These are phyloP conservation scores for Branchinecta sandiegonensis DNA, from an alignment of 2,888 invertebrate species.

Conservation along the genomic window DNA sequence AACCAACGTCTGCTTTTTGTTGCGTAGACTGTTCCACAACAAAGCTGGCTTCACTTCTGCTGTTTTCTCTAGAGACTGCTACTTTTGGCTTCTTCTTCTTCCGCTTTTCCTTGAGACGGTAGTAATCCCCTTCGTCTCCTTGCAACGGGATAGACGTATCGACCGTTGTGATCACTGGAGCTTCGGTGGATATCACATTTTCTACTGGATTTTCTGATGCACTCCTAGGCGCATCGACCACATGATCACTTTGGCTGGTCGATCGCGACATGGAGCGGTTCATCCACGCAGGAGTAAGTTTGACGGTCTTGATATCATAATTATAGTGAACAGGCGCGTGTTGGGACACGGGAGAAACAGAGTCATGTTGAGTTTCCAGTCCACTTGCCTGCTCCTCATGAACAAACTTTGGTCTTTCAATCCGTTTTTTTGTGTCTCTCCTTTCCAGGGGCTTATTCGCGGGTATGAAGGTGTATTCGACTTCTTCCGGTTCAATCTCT, in stretches of 20 bases:
- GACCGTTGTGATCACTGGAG: too few species aligned
- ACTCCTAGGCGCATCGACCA: too few species aligned
- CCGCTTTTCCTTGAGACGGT: too few species aligned
- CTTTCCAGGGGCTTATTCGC: not conserved
- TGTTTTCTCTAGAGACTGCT: too few species aligned
- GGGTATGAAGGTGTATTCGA: not conserved
- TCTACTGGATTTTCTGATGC: too few species aligned
- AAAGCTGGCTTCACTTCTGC: too few species aligned
- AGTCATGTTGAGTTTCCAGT: not conserved
- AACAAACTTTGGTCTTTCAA: not conserved
- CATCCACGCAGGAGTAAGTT: not conserved
- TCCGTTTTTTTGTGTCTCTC: not conserved
- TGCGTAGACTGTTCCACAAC: too few species aligned
- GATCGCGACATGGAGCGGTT: not conserved
- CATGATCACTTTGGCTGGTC: not conserved
- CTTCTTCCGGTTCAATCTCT: not conserved
- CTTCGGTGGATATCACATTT: too few species aligned
- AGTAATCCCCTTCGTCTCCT: too few species aligned
- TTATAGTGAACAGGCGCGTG: not conserved
- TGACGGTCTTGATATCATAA: slow-evolving; percentile 4
- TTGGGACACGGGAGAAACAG: not conserved
- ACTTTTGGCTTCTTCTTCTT: too few species aligned
- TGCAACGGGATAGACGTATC: too few species aligned
- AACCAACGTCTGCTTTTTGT: too few species aligned
- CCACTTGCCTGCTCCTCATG: not conserved